These are phyloP conservation scores for Acanthosepion pharaonis DNA, from an alignment of 2,888 invertebrate species.

Conservation along the genomic window DNA sequence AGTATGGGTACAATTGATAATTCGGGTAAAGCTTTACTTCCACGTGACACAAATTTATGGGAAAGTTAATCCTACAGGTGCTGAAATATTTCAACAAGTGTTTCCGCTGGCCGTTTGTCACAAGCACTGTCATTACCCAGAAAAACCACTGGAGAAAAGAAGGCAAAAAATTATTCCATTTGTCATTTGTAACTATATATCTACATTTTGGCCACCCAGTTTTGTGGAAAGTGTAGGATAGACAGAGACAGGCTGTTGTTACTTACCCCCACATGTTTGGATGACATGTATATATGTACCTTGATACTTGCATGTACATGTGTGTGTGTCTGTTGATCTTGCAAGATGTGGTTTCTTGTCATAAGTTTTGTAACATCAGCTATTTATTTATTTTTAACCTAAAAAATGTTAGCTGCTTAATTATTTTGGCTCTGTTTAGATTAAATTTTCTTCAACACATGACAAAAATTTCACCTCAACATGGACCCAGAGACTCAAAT, in stretches of 20 bases:
- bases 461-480: too few species aligned
- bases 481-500: too few species aligned
- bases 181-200: slow-evolving; percentile 20
- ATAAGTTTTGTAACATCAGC: too few species aligned
- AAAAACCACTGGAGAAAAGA: not conserved
- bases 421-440: too few species aligned
- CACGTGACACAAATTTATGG: not conserved
- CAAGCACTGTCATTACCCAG: not conserved
- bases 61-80: slow-evolving; percentile 18
- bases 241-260: not conserved
- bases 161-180: not conserved
- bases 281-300: not conserved
- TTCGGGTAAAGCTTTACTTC: not conserved
- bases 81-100: not conserved
- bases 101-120: not conserved
- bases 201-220: not conserved
- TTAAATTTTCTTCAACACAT: too few species aligned
- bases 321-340: not conserved
- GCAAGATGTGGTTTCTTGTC: not conserved
- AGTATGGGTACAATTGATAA: not conserved
- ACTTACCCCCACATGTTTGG: not conserved
- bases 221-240: not conserved
- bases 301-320: not conserved
- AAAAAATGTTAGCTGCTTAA: too few species aligned
- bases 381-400: too few species aligned